Conservation (phyloP, 2,888 invertebrate species). For the Lepidonotus clava region DNA sequence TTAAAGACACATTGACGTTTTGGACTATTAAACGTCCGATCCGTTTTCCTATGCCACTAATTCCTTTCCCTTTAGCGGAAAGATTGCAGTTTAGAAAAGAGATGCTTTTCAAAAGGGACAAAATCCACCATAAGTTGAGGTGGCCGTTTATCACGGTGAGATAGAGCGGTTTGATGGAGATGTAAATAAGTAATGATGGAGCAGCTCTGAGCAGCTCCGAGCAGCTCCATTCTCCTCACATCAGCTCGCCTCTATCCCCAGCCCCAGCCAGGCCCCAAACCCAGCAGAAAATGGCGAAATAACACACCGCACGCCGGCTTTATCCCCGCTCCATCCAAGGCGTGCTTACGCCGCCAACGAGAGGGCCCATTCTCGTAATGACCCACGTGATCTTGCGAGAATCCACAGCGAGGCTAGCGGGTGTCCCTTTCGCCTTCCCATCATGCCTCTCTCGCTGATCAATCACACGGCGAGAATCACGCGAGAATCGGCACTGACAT, state of each 20-base stretch:
- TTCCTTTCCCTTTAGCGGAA: too few relatives aligned
- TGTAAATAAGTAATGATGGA: constrained; percentile 33
- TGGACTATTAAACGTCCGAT: too few relatives aligned
- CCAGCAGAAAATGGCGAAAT: constrained; percentile 49
- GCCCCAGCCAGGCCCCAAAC: background rate
- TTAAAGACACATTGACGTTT: too few relatives aligned
- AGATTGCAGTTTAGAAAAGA: too few relatives aligned
- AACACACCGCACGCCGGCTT: background rate
- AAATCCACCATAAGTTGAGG: too few relatives aligned
- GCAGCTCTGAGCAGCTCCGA: background rate
- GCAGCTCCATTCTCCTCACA: constrained; percentile 37
- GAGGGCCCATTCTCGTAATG: background rate
- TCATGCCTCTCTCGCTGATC: constrained; percentile 31
- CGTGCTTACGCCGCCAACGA: constrained; percentile 2
- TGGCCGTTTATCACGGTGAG: too few relatives aligned
- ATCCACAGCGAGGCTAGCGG: background rate
- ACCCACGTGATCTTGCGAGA: constrained; percentile 49
- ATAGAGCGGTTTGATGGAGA: constrained; percentile 16
- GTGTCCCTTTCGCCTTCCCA: background rate
- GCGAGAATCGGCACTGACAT: constrained; percentile 36
- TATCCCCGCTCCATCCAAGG: constrained; percentile 7
- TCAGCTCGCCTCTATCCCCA: background rate
- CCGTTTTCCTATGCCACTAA: too few relatives aligned
- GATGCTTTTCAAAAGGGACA: too few relatives aligned
- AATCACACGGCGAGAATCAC: constrained; percentile 23